phyloP scores from a whole-genome alignment of 2,888 invertebrate genomes.

The Dorcus parallelipipedus region DNA sequence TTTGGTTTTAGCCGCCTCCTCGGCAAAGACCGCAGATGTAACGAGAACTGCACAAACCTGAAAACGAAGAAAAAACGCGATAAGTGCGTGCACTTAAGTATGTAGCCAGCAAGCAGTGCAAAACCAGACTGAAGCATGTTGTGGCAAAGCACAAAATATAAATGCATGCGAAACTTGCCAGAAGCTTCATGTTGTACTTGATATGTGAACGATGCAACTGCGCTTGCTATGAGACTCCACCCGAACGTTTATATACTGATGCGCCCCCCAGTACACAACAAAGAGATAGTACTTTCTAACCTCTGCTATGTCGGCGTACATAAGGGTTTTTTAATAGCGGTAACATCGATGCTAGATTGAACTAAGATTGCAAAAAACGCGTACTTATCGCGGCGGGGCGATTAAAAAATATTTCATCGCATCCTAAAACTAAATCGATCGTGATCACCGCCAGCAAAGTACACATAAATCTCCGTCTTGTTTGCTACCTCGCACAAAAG shows the following conservation, averaged over 20 bases:
- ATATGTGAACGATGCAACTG: slow-evolving; percentile 16
- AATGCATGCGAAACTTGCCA: slow-evolving; percentile 9
- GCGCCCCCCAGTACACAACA: slow-evolving; percentile 9
- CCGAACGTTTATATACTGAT: slow-evolving; percentile 17
- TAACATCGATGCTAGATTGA: too few species aligned
- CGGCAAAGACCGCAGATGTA: slow-evolving; percentile 14
- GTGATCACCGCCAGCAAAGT: too few species aligned
- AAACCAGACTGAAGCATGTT: too few species aligned
- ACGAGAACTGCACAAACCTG: slow-evolving; percentile 16
- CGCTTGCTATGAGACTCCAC: slow-evolving; percentile 15
- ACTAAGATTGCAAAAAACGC: too few species aligned
- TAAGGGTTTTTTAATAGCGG: neutral
- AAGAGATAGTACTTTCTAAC: slow-evolving; percentile 18
- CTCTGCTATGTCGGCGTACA: neutral
- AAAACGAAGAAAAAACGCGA: neutral
- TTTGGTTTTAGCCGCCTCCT: slow-evolving; percentile 15
- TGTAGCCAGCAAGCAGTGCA: neutral
- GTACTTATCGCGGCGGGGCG: too few species aligned
- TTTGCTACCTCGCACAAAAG: too few species aligned
- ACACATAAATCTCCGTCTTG: too few species aligned
- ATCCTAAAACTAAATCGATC: too few species aligned
- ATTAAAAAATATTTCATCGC: too few species aligned
- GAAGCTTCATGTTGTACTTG: slow-evolving; percentile 16
- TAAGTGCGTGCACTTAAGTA: neutral
- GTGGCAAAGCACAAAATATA: too few species aligned